Percentiles rank a stretch among this genome's conserved stretches.
Evolutionary conservation across 2,113 vertebrate genomes (phyloP).

Genomic region (Plecturocebus donacophilus): DNA sequence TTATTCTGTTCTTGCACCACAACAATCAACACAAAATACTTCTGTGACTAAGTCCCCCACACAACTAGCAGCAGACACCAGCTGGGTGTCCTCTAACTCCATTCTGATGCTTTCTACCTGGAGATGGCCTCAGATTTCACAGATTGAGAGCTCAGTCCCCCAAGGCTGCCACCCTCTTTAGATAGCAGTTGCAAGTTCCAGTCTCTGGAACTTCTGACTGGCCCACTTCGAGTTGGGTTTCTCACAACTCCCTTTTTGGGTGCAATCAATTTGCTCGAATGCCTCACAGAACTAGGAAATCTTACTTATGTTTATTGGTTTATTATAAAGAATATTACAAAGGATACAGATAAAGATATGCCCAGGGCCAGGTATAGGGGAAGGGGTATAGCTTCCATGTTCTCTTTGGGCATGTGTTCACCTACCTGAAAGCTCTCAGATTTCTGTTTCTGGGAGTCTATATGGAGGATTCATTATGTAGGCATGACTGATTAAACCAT

Average conservation of each 20-base stretch:
- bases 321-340: background rate
- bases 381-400: no score
- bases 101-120: background rate
- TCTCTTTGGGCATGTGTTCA: no score
- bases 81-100: background rate
- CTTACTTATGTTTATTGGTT: background rate
- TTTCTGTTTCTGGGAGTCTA: no score
- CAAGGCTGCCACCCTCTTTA: background rate
- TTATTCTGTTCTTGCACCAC: no score
- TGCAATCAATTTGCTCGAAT: background rate
- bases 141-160: background rate
- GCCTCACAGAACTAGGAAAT: background rate
- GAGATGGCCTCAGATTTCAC: background rate
- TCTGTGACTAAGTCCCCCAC: background rate
- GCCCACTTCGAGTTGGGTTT: background rate
- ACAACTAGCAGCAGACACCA: background rate
- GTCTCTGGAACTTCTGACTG: background rate
- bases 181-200: background rate
- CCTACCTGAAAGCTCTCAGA: no score
- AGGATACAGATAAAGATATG: no score
- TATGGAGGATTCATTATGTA: no score
- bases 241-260: background rate
- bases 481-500: no score
- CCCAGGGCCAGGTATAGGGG: no score
- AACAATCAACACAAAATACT: background rate